phyloP scores from a whole-genome alignment of 2,888 invertebrate species.

The Sminthurinus aureus region DNA sequence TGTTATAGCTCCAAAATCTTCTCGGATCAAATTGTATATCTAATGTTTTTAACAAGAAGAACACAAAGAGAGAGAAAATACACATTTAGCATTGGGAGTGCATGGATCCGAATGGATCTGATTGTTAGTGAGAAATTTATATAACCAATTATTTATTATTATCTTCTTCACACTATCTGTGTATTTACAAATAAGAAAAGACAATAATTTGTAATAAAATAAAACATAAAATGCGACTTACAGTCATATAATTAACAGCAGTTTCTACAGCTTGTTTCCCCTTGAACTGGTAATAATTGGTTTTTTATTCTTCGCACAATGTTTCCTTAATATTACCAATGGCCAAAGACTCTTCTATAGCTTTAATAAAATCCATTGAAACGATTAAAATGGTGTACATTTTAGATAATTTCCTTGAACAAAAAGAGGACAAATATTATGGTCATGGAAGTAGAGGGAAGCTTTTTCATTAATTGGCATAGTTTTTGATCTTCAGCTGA shows the following conservation, averaged over 20 bases:
- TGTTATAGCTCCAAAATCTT: constrained; percentile 88
- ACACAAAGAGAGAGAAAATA: background rate
- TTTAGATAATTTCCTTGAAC: constrained; percentile 96
- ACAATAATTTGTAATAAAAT: too few species aligned
- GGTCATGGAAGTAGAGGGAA: constrained; percentile 96
- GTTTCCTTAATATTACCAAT: constrained; percentile 82
- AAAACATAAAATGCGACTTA: constrained; percentile 62
- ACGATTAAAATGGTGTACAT: constrained; percentile 73
- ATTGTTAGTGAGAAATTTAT: too few species aligned
- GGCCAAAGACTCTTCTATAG: constrained; percentile 85
- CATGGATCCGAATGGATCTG: too few species aligned
- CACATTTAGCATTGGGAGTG: too few species aligned
- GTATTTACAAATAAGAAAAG: too few species aligned
- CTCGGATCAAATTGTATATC: constrained; percentile 84
- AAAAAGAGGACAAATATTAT: constrained; percentile 93
- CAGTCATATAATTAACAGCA: constrained; percentile 73
- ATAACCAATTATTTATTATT: too few species aligned
- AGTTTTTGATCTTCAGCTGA: constrained; percentile 76
- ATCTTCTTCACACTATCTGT: too few species aligned
- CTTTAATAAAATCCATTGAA: constrained; percentile 74
- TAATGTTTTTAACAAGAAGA: constrained; percentile 68
- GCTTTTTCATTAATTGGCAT: constrained; percentile 84
- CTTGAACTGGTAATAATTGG: constrained; percentile 83
- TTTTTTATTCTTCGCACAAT: constrained; percentile 76
- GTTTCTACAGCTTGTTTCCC: constrained; percentile 75